Conservation (phyloP, 2,113 vertebrate genomes). For the Plectropomus leopardus region DNA sequence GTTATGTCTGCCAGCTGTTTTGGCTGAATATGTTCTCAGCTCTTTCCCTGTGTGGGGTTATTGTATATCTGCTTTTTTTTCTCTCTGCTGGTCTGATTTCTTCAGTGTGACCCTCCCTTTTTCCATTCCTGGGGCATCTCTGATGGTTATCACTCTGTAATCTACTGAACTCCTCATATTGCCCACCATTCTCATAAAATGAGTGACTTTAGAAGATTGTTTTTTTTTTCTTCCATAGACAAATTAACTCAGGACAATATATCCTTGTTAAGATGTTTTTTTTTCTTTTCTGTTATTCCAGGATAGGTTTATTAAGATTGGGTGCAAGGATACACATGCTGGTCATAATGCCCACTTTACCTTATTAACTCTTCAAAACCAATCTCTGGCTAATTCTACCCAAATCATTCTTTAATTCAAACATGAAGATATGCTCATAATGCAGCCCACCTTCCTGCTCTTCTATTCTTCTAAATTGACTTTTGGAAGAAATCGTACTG, state of each 20-base stretch:
- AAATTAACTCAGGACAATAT: conserved; percentile 84
- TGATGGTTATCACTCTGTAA: conserved; percentile 83
- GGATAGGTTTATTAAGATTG: conserved; percentile 75
- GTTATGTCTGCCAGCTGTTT: conserved; percentile 68
- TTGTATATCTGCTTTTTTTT: conserved; percentile 47
- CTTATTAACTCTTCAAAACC: conserved; percentile 80
- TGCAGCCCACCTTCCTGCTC: conserved; percentile 46
- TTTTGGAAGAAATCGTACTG: conserved; percentile 65
- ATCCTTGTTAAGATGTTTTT: conserved; percentile 73
- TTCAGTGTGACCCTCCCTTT: conserved; percentile 62
- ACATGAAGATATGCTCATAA: conserved; percentile 71
- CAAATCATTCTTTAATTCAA: conserved; percentile 79
- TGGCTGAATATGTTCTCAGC: conserved; percentile 69
- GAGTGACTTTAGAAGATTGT: conserved; percentile 79
- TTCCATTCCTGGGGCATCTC: conserved; percentile 69
- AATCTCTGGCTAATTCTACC: conserved; percentile 72
- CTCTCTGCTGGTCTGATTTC: conserved; percentile 51
- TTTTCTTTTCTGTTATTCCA: conserved; percentile 61
- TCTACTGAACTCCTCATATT: conserved; percentile 85
- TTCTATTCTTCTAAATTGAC: conserved; percentile 69
- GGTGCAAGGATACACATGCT: conserved; percentile 62
- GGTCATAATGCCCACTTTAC: conserved; percentile 75
- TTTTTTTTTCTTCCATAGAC: conserved; percentile 71
- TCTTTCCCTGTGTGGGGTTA: conserved; percentile 35
- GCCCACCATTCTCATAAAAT: conserved; percentile 81